Evolutionary conservation across 1,140 invertebrate genomes (phyloP).

Genomic region (Drosophila takahashii): DNA sequence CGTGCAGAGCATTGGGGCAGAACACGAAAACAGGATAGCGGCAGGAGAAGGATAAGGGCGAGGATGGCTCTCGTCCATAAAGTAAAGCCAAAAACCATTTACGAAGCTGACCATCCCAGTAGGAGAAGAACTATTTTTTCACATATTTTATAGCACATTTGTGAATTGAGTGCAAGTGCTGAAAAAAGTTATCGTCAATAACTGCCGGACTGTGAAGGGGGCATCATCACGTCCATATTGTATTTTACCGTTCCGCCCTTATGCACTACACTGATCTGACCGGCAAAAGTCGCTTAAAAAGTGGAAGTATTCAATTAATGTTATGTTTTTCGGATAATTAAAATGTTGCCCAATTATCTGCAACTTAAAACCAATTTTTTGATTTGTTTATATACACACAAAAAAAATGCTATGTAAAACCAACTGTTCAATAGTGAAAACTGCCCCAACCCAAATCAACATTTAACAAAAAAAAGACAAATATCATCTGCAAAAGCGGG

Average conservation of each 20-base stretch:
- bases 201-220: constrained; percentile 43
- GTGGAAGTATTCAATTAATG: too few species aligned
- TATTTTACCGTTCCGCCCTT: constrained; percentile 36
- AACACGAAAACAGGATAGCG: constrained; percentile 14
- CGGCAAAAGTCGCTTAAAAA: too few species aligned
- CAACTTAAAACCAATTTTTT: too few species aligned
- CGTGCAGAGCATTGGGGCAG: constrained; percentile 56
- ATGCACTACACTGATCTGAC: too few species aligned
- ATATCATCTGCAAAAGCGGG: too few species aligned
- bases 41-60: neutral
- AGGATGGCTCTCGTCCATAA: constrained; percentile 37
- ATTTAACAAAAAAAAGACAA: too few species aligned
- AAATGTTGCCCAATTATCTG: too few species aligned
- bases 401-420: too few species aligned
- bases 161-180: constrained; percentile 78
- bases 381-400: too few species aligned
- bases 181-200: constrained; percentile 61
- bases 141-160: constrained; percentile 82
- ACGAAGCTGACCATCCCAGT: constrained; percentile 39
- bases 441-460: too few species aligned
- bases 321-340: too few species aligned
- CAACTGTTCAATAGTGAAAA: too few species aligned
- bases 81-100: constrained; percentile 80
- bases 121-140: constrained; percentile 64
- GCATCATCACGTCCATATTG: constrained; percentile 66